Evolutionary conservation across 1,140 invertebrate species (phyloP), one percentile per base, ranked within the genome.

Genomic region (Drosophila nasuta): DNA sequence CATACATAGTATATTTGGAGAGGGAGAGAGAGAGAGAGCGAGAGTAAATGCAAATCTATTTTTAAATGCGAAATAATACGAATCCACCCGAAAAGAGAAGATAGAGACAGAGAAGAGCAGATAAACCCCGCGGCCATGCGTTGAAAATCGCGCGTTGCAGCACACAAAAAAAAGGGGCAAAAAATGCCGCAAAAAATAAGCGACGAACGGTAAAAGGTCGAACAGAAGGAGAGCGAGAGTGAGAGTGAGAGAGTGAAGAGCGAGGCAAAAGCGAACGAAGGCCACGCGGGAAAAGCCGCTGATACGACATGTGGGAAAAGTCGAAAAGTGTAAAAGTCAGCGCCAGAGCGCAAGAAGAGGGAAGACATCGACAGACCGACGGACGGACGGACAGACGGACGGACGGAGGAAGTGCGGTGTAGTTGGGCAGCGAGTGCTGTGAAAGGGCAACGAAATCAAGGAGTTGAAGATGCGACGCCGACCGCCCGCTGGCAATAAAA

Each of bases 51-150:
- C 87, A 91, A 91, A 91, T 91, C 87, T 91, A 91, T 91, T 91
- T 91, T 91, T 91, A 91, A 91, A 91, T 91, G 81, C 88, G 80
- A 91, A 91, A 91, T 91, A 91, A 91, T 91, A 91, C 68, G 77
- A 79, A 74, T 64, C 65, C 75, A 77, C 51, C 64, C 75, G 54
- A 73, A 79, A 65, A 58, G 38, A 58, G 46, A 57, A 71, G 66
- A 67, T 73, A 67, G 63, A 73, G 63, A 52, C 35, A 43, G 3
- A 46, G 51, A 20, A 20, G 59, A 6, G 57, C 15, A 49, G 71
- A 75, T 71, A 79, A 72, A 67, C 85, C 83, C 77, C 73, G 77
- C 75, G 85, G 83, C 70, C 63, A 76, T 64, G 83, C 83, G 83
- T 88, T 88, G 73, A 72, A 87, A 87, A 87, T 87, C 76, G 82